phyloP scores from a whole-genome alignment of 2,797 vertebrate species.

The Florisuga fusca region DNA sequence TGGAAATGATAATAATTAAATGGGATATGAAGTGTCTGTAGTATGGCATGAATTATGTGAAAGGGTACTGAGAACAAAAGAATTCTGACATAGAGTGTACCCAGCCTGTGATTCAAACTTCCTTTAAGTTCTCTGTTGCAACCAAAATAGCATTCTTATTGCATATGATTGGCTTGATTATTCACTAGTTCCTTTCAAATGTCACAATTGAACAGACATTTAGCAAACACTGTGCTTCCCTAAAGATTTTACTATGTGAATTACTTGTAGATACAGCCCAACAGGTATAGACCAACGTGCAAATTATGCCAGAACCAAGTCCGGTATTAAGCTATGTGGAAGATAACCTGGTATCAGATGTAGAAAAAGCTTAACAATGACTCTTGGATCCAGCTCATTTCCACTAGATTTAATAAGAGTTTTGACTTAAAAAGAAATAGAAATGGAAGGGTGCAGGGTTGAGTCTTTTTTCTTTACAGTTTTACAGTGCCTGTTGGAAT shows the following conservation, averaged over 20 bases:
- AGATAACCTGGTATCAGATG: not conserved
- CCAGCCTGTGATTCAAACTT: not conserved
- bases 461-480: not conserved
- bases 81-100: not conserved
- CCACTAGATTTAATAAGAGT: not conserved
- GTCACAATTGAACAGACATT: not conserved
- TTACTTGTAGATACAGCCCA: not conserved
- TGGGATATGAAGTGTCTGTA: not conserved
- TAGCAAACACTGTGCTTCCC: not conserved
- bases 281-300: not conserved
- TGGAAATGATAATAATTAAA: conserved; percentile 21
- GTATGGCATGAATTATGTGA: not conserved
- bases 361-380: not conserved
- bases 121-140: not conserved
- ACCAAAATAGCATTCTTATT: not conserved
- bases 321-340: not conserved
- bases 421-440: not conserved
- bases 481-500: not conserved
- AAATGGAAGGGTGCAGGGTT: not conserved
- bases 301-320: not conserved
- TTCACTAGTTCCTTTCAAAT: not conserved
- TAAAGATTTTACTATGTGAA: not conserved
- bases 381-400: not conserved
- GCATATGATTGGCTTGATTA: not conserved
- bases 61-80: not conserved